A percentile compares a stretch with the other conserved stretches of the same genome.
Evolutionary conservation across 1,140 invertebrate genomes (phyloP).

Genomic region (Dryas iulia): DNA sequence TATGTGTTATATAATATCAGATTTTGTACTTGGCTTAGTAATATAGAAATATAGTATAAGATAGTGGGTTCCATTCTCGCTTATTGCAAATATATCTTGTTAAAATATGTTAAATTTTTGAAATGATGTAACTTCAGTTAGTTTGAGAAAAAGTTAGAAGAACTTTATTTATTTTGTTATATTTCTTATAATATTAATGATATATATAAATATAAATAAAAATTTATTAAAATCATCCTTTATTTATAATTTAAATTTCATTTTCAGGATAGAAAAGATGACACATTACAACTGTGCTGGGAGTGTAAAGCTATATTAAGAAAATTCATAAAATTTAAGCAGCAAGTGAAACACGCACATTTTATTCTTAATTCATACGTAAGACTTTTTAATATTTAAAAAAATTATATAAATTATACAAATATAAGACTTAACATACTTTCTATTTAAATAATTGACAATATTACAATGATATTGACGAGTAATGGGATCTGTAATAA

Average conservation of each 20-base stretch:
- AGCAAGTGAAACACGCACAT: slow-evolving; percentile 40
- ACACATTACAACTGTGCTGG: slow-evolving; percentile 43
- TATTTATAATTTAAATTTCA: too few relatives aligned
- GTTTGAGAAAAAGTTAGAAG: too few relatives aligned
- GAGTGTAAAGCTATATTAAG: slow-evolving; percentile 43
- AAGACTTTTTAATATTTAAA: slow-evolving; percentile 2
- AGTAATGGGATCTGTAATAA: not conserved
- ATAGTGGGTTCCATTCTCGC: not conserved
- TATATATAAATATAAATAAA: too few relatives aligned
- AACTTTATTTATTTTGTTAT: too few relatives aligned
- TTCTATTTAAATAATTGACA: not conserved
- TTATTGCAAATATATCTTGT: too few relatives aligned
- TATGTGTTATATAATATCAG: slow-evolving; percentile 1
- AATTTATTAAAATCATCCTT: too few relatives aligned
- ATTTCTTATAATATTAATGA: too few relatives aligned
- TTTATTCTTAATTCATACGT: not conserved
- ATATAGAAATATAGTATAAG: too few relatives aligned
- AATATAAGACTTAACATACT: not conserved
- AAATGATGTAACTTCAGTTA: too few relatives aligned
- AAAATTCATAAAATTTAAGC: slow-evolving; percentile 38
- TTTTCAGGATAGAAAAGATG: slow-evolving; percentile 17
- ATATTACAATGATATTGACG: not conserved
- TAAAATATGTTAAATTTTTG: too few relatives aligned
- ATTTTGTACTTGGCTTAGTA: too few relatives aligned
- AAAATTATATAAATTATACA: not conserved